Evolutionary conservation across 2,888 invertebrate genomes (phyloP).

Genomic region (Exephanes ischioxanthus): DNA sequence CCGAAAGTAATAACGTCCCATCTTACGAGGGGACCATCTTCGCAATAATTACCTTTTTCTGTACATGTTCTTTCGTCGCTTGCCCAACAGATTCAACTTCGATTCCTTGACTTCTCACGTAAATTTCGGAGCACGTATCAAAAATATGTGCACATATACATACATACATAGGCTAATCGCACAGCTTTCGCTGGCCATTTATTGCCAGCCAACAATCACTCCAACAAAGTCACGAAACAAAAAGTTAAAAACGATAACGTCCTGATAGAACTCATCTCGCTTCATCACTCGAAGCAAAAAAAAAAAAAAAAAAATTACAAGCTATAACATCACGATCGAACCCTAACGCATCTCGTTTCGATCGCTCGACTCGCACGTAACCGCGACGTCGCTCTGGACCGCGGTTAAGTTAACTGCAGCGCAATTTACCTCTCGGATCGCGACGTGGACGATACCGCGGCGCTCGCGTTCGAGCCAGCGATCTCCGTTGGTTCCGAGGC

Average conservation of each 20-base stretch:
- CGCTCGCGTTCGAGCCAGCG: conserved; percentile 71
- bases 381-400: not conserved
- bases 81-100: conserved; percentile 23
- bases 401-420: not conserved
- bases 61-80: conserved; percentile 44
- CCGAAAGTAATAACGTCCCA: no score
- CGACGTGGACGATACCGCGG: conserved; percentile 68
- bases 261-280: no score
- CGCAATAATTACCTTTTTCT: conserved; percentile 55
- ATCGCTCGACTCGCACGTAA: no score
- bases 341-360: no score
- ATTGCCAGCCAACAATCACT: no score
- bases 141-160: conserved; percentile 54
- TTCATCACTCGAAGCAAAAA: no score
- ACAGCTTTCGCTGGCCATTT: no score
- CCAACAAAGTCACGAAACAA: no score
- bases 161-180: not conserved
- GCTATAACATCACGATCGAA: no score
- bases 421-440: conserved; percentile 80
- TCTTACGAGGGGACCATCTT: not conserved
- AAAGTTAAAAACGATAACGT: no score
- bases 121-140: conserved; percentile 59
- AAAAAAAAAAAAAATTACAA: no score
- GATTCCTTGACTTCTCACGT: not conserved
- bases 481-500: conserved; percentile 84